phyloP scores from a whole-genome alignment of 1,140 invertebrate genomes.

The Caenorhabditis latens region DNA sequence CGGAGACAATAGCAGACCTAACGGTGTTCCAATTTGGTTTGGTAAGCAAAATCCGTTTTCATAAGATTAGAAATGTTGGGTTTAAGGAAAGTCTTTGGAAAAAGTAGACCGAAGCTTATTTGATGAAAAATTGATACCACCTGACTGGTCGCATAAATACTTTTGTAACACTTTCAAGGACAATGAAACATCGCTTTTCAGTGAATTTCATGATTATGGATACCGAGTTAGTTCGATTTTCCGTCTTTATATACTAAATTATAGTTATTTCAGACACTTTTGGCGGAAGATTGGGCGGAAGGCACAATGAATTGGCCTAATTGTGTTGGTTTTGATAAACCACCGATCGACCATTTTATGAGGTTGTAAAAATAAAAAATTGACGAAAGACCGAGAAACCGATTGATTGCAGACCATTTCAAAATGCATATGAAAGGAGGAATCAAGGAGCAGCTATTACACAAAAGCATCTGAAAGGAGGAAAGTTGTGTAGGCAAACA shows the following conservation, averaged over 20 bases:
- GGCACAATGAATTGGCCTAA: conserved; percentile 64
- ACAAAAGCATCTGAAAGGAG: conserved; percentile 35
- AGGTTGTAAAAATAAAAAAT: conserved; percentile 32
- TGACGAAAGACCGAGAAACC: not conserved
- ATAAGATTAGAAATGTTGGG: not conserved
- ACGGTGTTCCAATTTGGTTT: conserved; percentile 61
- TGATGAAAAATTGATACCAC: not conserved
- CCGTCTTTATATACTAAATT: not conserved
- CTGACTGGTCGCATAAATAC: conserved; percentile 35
- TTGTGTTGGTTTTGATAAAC: conserved; percentile 59
- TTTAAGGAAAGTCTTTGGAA: conserved; percentile 22
- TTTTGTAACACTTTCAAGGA: conserved; percentile 45
- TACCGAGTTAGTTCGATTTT: conserved; percentile 7
- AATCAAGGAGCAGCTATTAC: not conserved
- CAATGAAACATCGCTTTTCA: conserved; percentile 50
- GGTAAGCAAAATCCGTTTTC: not conserved
- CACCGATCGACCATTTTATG: conserved; percentile 64
- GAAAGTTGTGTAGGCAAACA: not conserved
- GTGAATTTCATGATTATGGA: conserved; percentile 47
- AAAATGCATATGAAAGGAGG: conserved; percentile 22
- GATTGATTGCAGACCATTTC: conserved; percentile 23
- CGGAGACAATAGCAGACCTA: conserved; percentile 62
- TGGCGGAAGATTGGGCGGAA: conserved; percentile 63
- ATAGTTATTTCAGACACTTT: conserved; percentile 31
- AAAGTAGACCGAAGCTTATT: conserved; percentile 9